phyloP scores from a whole-genome alignment of 2,888 invertebrate species.

The Conistra vaccinii region DNA sequence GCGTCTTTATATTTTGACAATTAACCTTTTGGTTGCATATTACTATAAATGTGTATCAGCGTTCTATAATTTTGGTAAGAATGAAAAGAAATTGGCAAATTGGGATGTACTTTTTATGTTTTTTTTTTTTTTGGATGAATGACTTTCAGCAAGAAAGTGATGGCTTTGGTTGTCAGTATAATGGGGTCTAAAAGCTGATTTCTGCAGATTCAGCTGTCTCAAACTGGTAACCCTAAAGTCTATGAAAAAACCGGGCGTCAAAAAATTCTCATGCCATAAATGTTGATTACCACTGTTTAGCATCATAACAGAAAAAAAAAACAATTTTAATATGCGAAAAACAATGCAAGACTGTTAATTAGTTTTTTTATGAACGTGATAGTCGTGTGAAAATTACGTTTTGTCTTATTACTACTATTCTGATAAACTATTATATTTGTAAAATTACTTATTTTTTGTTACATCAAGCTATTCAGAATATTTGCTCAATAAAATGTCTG shows the following conservation, averaged over 20 bases:
- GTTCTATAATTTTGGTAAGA: background rate
- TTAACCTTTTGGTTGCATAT: background rate
- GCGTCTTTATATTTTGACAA: background rate
- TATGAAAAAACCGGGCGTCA: background rate
- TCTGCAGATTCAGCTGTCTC: conserved; percentile 30
- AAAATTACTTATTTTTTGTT: conserved; percentile 25
- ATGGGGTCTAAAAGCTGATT: conserved; percentile 11
- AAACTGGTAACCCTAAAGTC: background rate
- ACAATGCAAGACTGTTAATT: conserved; percentile 13
- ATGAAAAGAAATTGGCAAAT: background rate
- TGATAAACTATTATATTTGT: conserved; percentile 38
- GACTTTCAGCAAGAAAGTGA: no score
- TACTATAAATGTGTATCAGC: rapidly evolving
- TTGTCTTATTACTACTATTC: background rate
- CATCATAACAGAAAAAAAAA: background rate
- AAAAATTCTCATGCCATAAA: background rate
- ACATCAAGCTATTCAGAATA: conserved; percentile 17
- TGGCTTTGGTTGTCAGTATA: conserved; percentile 7
- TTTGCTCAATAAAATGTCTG: conserved; percentile 27
- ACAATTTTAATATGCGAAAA: conserved; percentile 6
- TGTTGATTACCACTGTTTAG: background rate
- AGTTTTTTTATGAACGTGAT: conserved; percentile 17
- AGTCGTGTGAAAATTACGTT: background rate
- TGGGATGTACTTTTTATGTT: background rate
- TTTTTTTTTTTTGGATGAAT: no score